phyloP scores from a whole-genome alignment of 1,140 invertebrate species.

The Aphidius gifuensis region DNA sequence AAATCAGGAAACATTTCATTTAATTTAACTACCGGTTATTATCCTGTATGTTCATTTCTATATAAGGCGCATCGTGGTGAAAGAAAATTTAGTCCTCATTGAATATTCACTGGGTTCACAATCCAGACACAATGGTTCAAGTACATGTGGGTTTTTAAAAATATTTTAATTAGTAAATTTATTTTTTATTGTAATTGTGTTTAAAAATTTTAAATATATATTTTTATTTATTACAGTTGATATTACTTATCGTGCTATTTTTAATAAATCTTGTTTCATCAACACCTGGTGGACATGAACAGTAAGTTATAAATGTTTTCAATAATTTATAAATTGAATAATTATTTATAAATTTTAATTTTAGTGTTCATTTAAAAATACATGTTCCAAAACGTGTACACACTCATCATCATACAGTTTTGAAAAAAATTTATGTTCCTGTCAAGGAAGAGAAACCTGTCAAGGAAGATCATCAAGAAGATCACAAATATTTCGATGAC shows the following conservation, averaged over 20 bases:
- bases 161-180: too few relatives aligned
- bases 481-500: constrained; percentile 19
- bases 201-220: too few relatives aligned
- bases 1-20: constrained; percentile 15
- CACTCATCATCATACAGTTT: constrained; percentile 18
- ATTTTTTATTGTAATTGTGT: too few relatives aligned
- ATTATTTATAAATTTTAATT: constrained; percentile 8
- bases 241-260: constrained; percentile 3
- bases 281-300: constrained; percentile 2
- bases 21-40: constrained; percentile 14
- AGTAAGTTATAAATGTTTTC: constrained; percentile 1
- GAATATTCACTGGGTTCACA: constrained; percentile 7
- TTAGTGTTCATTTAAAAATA: constrained; percentile 22
- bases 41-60: constrained; percentile 11
- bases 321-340: background rate
- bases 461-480: constrained; percentile 6
- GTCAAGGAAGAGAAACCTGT: constrained; percentile 19
- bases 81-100: constrained; percentile 19
- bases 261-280: background rate
- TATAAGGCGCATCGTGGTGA: constrained; percentile 14
- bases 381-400: constrained; percentile 22
- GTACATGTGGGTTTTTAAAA: constrained; percentile 6
- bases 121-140: background rate
- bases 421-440: constrained; percentile 22
- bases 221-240: constrained; percentile 6